Conservation (phyloP, 2,888 invertebrate species). For the Limnephilus auricula region DNA sequence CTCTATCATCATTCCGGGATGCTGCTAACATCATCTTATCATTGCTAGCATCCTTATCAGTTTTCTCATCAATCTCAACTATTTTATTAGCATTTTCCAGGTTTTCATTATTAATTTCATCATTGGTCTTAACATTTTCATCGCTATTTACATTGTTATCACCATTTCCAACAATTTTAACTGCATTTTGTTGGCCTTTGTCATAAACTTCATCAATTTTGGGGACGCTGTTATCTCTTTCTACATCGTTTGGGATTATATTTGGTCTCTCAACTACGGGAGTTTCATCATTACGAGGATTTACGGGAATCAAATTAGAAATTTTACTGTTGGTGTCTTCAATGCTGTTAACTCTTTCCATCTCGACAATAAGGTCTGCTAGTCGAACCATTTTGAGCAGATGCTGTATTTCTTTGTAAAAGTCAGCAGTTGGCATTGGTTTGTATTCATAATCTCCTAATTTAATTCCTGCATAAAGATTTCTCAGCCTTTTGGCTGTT, state of each 20-base stretch:
- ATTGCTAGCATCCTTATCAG: background rate
- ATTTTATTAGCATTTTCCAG: background rate
- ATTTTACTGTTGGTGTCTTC: background rate
- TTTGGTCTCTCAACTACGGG: background rate
- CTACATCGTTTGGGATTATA: background rate
- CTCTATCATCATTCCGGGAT: background rate
- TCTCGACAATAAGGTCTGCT: constrained; percentile 8
- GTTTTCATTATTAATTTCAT: background rate
- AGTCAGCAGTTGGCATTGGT: background rate
- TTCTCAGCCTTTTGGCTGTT: constrained; percentile 23
- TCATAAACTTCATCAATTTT: background rate
- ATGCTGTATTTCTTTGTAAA: constrained; percentile 43
- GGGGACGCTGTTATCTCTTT: background rate
- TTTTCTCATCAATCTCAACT: background rate
- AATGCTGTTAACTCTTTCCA: constrained; percentile 17
- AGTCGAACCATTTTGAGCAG: constrained; percentile 40
- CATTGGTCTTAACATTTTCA: background rate
- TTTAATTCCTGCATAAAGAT: background rate
- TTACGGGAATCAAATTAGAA: background rate
- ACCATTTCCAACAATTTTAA: background rate
- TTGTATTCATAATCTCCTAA: constrained; percentile 1
- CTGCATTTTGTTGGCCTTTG: background rate
- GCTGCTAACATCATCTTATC: background rate
- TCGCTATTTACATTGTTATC: background rate
- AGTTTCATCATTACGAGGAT: background rate